These are phyloP conservation scores for Mya arenaria DNA, from an alignment of 1,140 invertebrate genomes.

Conservation along the genomic window DNA sequence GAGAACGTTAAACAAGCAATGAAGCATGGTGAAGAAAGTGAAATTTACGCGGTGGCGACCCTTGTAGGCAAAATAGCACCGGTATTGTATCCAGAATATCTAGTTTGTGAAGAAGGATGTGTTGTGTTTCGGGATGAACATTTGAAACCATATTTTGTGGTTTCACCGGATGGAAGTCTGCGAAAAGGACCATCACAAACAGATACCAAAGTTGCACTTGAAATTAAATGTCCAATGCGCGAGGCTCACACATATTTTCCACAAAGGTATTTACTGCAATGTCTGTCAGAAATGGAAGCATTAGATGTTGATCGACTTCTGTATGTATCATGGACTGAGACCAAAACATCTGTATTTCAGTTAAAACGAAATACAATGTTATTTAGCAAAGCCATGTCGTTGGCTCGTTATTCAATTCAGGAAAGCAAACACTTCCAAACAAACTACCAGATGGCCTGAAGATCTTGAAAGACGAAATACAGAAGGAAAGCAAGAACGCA, in stretches of 20 bases:
- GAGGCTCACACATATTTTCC: background rate
- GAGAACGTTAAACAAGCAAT: background rate
- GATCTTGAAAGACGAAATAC: background rate
- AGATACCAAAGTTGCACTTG: too few relatives aligned
- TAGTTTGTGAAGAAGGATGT: too few relatives aligned
- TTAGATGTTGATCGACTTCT: background rate
- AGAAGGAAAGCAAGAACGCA: background rate
- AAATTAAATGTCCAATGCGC: background rate
- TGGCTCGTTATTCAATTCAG: background rate
- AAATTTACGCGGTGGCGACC: slow-evolving; percentile 47
- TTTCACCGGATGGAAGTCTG: too few relatives aligned
- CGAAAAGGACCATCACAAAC: too few relatives aligned
- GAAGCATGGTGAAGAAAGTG: slow-evolving; percentile 38
- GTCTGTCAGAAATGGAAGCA: background rate
- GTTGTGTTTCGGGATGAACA: too few relatives aligned
- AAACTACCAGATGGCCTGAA: too few relatives aligned
- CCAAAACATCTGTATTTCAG: background rate
- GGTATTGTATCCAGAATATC: too few relatives aligned
- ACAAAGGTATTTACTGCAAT: background rate
- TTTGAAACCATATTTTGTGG: too few relatives aligned
- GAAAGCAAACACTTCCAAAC: background rate
- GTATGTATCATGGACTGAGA: background rate
- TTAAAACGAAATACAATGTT: background rate
- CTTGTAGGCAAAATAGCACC: slow-evolving; percentile 36
- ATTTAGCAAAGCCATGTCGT: background rate